Conservation (phyloP, 2,113 vertebrate species). For the Ictidomys tridecemlineatus region DNA sequence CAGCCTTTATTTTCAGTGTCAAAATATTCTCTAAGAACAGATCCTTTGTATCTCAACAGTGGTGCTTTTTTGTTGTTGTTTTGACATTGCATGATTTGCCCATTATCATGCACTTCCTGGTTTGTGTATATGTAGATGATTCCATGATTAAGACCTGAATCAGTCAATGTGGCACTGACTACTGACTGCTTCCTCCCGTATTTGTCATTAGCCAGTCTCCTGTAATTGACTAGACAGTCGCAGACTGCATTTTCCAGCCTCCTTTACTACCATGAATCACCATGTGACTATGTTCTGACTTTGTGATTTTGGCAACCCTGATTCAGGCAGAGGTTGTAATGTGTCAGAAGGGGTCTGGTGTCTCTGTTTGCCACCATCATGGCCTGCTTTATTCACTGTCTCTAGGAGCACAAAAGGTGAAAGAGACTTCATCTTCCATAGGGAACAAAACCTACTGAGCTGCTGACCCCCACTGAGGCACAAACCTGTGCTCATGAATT, state of each 20-base stretch:
- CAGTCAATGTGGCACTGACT: fast-evolving
- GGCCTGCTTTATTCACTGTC: neutral
- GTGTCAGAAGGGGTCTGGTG: neutral
- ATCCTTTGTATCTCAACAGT: neutral
- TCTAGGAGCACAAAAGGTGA: neutral
- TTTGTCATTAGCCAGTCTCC: neutral
- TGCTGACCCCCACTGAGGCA: neutral
- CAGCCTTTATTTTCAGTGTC: neutral
- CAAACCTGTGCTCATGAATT: neutral
- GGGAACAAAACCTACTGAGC: neutral
- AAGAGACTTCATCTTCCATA: too few species aligned
- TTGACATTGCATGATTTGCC: neutral
- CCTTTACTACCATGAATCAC: neutral
- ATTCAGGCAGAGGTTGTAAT: neutral
- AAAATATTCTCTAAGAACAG: neutral
- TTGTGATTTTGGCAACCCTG: too few species aligned
- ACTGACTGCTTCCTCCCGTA: neutral
- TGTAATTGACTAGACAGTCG: neutral
- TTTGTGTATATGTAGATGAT: neutral
- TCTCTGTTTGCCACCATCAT: neutral
- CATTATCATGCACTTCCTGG: neutral
- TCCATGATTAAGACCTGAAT: neutral
- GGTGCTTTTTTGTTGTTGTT: neutral
- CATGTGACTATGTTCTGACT: neutral
- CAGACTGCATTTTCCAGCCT: neutral